Base-by-base conservation (phyloP, 2,888 invertebrate genomes). In the Copidosoma aretas region DNA sequence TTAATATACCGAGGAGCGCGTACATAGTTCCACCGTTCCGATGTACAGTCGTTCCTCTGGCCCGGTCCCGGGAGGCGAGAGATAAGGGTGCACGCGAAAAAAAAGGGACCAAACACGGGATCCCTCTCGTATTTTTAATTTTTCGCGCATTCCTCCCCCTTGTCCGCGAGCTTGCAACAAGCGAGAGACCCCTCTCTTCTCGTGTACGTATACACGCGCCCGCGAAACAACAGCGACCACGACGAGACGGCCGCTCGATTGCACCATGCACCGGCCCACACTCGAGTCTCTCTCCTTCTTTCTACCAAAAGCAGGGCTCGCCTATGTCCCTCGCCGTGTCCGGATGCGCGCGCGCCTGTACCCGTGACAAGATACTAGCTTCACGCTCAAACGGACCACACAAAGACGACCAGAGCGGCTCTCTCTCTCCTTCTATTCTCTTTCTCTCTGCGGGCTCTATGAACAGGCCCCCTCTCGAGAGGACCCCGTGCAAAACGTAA, bases 331-430 rank as follows among this genome's bases (percentile, higher is more conserved):
- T 8, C 32, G 32, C n/a, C n/a, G n/a, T n/a, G n/a, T n/a, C 71
- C 65, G 62, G 68, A 70, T 71, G 71, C 71, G 65, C 70, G 64
- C 69, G 65, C 71, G 75, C 32, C 8, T 75, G 74, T 78, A 80
- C 80, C 78, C 79, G 75, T 79, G 80, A 80, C 80, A 80, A 78
- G 79, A 78, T 77, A 79, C 79, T 79, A 79, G 79, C 75, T 77
- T 78, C 76, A 75, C 77, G 75, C 75, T 73, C 75, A 70, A 64
- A 59, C 71, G 73, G 75, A 75, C 76, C 76, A 76, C 76, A 76
- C 75, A 74, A 73, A 69, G 71, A 72, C 73, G 70, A 25, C 70
- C 63, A 68, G 12, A 46, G 12, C 4, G 43, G 12, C 43, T 46
- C 12, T 41, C 10, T 41, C 41, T 41, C 41, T 41, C 41, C 14